A percentile compares a stretch with the other conserved stretches of the same genome.
Conservation (phyloP, 2,888 invertebrate species). For the Lithophane leautieri region DNA sequence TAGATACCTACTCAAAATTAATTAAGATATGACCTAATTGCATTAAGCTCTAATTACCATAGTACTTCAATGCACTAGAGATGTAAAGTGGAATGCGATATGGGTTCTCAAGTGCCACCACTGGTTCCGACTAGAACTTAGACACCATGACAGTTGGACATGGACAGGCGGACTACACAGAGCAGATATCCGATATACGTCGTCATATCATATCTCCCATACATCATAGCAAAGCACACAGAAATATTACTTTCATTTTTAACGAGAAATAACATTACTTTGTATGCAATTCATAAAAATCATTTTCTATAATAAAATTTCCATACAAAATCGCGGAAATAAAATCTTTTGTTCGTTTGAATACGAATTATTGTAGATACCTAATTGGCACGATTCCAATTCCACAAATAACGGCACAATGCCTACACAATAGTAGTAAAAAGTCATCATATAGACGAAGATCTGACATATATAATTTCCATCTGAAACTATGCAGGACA, state of each 20-base stretch:
- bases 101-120: conserved; percentile 33
- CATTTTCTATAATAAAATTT: conserved; percentile 5
- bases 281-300: not conserved
- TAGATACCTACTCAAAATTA: conserved; percentile 5
- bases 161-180: conserved; percentile 5
- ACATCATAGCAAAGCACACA: not conserved
- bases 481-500: conserved; percentile 30
- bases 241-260: not conserved
- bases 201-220: not conserved
- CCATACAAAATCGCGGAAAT: conserved; percentile 24
- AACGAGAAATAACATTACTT: not conserved
- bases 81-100: conserved; percentile 28
- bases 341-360: conserved; percentile 43
- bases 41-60: conserved; percentile 21
- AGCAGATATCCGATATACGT: conserved; percentile 11
- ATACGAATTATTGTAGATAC: conserved; percentile 52
- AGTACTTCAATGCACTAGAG: conserved; percentile 21
- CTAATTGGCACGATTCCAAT: conserved; percentile 64
- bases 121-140: not conserved
- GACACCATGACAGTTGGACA: conserved; percentile 35
- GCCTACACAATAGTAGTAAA: conserved; percentile 63
- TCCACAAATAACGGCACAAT: conserved; percentile 61
- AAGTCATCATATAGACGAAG: conserved; percentile 53
- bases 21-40: conserved; percentile 21
- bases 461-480: conserved; percentile 50